phyloP scores from a whole-genome alignment of 2,797 vertebrate species.

The Ceryle rudis region DNA sequence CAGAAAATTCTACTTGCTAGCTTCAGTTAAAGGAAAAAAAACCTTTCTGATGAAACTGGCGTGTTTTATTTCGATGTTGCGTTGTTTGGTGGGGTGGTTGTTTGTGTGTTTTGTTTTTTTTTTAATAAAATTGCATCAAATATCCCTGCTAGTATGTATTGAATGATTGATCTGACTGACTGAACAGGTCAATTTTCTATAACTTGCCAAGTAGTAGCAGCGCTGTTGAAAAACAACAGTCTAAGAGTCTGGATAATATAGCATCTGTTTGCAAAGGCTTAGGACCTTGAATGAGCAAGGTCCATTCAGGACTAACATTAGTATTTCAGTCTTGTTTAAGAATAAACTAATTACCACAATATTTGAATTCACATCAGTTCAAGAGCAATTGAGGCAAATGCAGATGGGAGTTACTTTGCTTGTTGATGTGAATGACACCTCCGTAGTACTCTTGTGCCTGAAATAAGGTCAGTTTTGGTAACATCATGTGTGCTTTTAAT shows the following conservation, averaged over 20 bases:
- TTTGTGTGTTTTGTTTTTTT: not conserved
- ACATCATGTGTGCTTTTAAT: not conserved
- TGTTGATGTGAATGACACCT: not conserved
- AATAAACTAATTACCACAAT: not conserved
- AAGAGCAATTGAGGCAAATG: not conserved
- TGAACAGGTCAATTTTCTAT: not conserved
- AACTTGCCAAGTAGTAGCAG: not conserved
- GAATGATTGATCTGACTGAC: not conserved
- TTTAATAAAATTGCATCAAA: not conserved
- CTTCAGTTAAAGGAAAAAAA: not conserved
- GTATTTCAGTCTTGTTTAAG: not conserved
- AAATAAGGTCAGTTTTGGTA: not conserved
- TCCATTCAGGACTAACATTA: not conserved
- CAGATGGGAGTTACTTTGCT: not conserved
- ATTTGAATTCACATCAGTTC: not conserved
- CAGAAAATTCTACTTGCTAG: not conserved
- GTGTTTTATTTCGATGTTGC: not conserved
- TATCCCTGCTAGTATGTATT: not conserved
- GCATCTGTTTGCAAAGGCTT: not conserved
- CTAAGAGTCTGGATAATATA: not conserved
- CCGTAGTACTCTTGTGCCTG: not conserved
- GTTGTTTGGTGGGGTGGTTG: not conserved
- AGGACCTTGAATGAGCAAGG: not conserved
- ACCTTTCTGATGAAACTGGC: not conserved
- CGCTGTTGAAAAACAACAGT: not conserved